phyloP scores from a whole-genome alignment of 2,797 vertebrate genomes.

The Sardinella longiceps region DNA sequence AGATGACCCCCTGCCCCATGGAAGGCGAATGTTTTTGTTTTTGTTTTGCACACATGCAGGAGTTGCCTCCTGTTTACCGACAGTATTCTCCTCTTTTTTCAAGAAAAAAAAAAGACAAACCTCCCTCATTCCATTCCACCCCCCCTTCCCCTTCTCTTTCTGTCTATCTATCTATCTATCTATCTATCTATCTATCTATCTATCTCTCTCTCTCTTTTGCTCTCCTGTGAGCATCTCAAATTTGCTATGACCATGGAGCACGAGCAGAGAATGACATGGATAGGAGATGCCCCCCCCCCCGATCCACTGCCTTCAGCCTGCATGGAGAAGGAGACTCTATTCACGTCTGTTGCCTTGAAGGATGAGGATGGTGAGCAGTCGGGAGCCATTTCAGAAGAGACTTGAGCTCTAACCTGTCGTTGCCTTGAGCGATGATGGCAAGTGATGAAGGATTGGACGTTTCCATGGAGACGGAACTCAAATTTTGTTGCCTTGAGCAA shows the following conservation, averaged over 20 bases:
- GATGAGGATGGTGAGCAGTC: neutral
- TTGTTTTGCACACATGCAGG: slow-evolving; percentile 68
- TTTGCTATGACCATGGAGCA: neutral
- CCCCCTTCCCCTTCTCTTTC: neutral
- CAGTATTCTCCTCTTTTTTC: slow-evolving; percentile 68
- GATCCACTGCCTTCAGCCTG: neutral
- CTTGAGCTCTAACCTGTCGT: neutral
- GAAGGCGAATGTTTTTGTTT: slow-evolving; percentile 48
- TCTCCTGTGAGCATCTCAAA: neutral
- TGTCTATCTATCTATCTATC: too few species aligned
- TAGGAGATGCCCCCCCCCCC: neutral
- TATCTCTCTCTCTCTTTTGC: neutral
- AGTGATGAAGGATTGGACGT: neutral
- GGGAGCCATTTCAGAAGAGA: neutral
- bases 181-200: too few species aligned
- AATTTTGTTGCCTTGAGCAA: slow-evolving; percentile 59
- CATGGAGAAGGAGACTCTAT: neutral
- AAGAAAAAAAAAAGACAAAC: neutral
- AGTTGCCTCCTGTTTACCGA: slow-evolving; percentile 66
- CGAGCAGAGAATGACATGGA: neutral
- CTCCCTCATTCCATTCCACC: neutral
- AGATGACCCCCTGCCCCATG: slow-evolving; percentile 45
- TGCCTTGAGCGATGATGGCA: slow-evolving; percentile 22
- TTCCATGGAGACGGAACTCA: slow-evolving; percentile 19
- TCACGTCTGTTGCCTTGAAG: neutral